Base-by-base conservation (phyloP, 2,113 vertebrate genomes). In the Neolamprologus cancellatus region DNA sequence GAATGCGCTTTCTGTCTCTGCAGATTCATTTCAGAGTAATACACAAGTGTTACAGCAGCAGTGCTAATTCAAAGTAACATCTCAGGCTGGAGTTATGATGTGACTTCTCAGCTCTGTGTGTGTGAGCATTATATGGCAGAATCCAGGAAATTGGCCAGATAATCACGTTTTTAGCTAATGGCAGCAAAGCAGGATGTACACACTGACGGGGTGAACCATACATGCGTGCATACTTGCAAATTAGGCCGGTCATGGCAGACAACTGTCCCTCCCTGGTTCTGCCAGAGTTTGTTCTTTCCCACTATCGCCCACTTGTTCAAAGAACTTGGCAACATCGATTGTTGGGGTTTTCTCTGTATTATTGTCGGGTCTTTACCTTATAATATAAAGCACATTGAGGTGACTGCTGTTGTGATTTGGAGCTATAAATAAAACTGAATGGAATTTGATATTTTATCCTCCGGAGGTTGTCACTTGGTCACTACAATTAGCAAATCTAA, bases 51-150 rank as follows among this genome's bases (percentile, higher is more conserved):
- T 55, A 74, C 20, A 83, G 23, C 30, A 32, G 81, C 57, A 39
- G 39, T 82, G 50, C 53, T 82, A 85, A 91, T 92, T 90, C 84
- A 91, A 91, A 89, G 36, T 76, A 57, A 81, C 79, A 23, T 90
- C 84, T 71, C 41, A 82, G 48, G 79, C 36, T 84, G 66, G 66
- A 81, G 84, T 80, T 14, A 48, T 52, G 59, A 86, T 61, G 41
- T 14, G 2, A 20, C 84, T 71, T 30, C n/a, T 81, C 8, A 87
- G 64, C 80, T 71, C 14, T 59, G 55, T 59, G 17, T 88, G 48
- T 46, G 83, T 48, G 39, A 32, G 7, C 59, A 14, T 82, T 69
- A 18, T 23, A 48, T 50, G 46, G 64, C 81, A 54, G 48, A 46
- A 3, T 55, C 50, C 90, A 84, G 78, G 52, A 85, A 59, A 28